These are phyloP conservation scores for Drosophila affinis DNA, from an alignment of 2,888 invertebrate genomes.

Conservation along the genomic window DNA sequence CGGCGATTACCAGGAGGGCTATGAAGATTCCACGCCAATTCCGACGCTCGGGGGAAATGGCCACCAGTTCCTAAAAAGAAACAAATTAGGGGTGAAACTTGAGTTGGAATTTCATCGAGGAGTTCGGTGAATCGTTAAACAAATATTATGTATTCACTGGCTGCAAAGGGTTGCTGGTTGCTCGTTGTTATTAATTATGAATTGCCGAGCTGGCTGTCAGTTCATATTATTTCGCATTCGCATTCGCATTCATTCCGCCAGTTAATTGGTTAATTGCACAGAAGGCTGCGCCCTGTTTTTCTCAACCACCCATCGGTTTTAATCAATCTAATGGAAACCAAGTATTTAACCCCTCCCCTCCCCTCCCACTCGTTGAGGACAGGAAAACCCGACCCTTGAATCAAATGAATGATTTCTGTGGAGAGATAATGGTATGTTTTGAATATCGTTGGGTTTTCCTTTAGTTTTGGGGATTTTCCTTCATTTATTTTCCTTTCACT, in stretches of 20 bases:
- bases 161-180: no score
- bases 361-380: neutral
- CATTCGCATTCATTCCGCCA: conserved; percentile 3
- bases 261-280: conserved; percentile 37
- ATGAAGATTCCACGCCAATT: conserved; percentile 98
- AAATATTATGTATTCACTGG: no score
- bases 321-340: conserved; percentile 36
- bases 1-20: conserved; percentile 94
- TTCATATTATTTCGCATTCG: neutral
- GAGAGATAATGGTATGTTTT: no score
- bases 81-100: neutral
- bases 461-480: neutral
- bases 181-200: neutral
- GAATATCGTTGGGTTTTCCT: no score
- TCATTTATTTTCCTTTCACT: neutral
- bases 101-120: neutral
- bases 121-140: no score
- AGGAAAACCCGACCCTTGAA: neutral
- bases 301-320: conserved; percentile 11
- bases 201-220: neutral
- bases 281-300: conserved; percentile 29
- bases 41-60: conserved; percentile 92
- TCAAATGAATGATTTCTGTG: neutral
- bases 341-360: neutral
- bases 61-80: conserved; percentile 91